These are phyloP conservation scores for Pseudomugil tenellus DNA, from an alignment of 2,797 vertebrate genomes.

Conservation along the genomic window DNA sequence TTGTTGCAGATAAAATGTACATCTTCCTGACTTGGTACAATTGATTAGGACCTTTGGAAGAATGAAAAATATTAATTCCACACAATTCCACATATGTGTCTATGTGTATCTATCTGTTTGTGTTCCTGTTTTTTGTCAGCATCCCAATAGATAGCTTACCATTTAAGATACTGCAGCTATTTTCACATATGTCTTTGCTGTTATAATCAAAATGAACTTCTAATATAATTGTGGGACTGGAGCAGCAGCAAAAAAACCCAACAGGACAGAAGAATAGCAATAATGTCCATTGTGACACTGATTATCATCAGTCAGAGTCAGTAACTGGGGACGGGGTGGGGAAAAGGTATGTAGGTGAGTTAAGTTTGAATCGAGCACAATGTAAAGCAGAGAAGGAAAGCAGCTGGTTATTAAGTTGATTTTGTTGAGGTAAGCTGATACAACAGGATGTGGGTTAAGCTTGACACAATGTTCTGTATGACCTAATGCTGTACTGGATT, in stretches of 20 bases:
- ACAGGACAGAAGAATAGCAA: too few species aligned
- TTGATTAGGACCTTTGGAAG: conserved; percentile 70
- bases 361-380: not conserved
- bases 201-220: too few species aligned
- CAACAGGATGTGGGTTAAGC: not conserved
- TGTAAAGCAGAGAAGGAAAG: not conserved
- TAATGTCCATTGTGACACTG: too few species aligned
- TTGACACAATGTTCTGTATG: not conserved
- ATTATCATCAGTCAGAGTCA: too few species aligned
- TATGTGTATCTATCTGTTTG: too few species aligned
- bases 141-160: conserved; percentile 44
- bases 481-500: too few species aligned
- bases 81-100: conserved; percentile 14
- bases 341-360: too few species aligned
- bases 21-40: conserved; percentile 64
- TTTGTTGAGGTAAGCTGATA: not conserved
- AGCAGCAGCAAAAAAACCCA: too few species aligned
- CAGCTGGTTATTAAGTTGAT: not conserved
- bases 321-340: too few species aligned
- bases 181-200: conserved; percentile 63
- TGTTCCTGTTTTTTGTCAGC: conserved; percentile 38
- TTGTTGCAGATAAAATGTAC: conserved; percentile 57
- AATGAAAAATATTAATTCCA: conserved; percentile 52
- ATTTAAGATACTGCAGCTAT: conserved; percentile 68
- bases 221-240: too few species aligned